Conservation (phyloP, 2,797 vertebrate genomes). For the Propithecus perrieri region DNA sequence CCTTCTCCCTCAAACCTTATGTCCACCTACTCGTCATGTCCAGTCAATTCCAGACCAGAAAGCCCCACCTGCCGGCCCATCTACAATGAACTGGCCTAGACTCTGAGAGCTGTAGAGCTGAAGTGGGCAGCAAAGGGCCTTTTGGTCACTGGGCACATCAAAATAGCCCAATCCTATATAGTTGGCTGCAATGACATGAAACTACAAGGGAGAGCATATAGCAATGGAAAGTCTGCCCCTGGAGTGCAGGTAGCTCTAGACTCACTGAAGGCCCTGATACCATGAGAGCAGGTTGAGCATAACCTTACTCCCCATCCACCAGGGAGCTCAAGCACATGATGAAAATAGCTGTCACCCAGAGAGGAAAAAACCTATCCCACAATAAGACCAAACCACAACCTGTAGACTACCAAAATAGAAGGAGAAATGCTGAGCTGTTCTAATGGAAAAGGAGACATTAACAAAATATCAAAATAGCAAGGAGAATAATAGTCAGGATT, state of each 20-base stretch:
- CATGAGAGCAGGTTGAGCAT: not conserved
- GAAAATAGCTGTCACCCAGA: not conserved
- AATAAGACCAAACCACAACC: not conserved
- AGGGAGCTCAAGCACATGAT: not conserved
- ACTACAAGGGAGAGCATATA: not conserved
- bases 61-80: not conserved
- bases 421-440: slow-evolving; percentile 21
- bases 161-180: not conserved
- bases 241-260: not conserved
- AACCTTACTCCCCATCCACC: not conserved
- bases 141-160: not conserved
- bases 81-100: not conserved
- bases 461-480: slow-evolving; percentile 50
- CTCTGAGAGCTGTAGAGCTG: not conserved
- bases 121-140: not conserved
- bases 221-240: not conserved
- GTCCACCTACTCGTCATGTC: not conserved
- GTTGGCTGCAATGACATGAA: not conserved
- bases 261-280: not conserved
- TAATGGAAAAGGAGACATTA: slow-evolving; percentile 20
- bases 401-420: slow-evolving; percentile 20
- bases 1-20: not conserved
- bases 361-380: not conserved
- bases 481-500: not conserved
- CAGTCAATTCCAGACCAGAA: not conserved